Evolutionary conservation across 2,797 vertebrate species (phyloP), one percentile per base, ranked within the genome.

Genomic region (Pelodytes ibericus): DNA sequence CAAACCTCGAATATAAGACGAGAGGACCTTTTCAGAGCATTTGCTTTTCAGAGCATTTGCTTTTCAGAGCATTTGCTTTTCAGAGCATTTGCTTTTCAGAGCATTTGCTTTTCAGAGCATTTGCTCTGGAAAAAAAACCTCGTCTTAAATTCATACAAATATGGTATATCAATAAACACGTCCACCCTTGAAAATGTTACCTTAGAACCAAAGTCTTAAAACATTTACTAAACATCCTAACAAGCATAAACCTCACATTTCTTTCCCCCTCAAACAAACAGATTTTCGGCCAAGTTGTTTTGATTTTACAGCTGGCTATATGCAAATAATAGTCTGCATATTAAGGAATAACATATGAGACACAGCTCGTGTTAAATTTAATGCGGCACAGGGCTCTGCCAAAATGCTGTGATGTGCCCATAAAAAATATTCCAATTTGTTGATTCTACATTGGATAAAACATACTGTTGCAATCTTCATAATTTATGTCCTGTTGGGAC

Each of bases 401-500:
- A 92, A 92, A 91, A 86, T 86, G 84, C 91, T 91, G 81, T 85
- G 90, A 92, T 92, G 91, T 92, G 91, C 88, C 89, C 87, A 90
- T 91, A 89, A 90, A 92, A 91, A 93, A 92, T 91, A 93, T 93
- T 92, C 84, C 91, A 92, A 93, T 93, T 93, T 93, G 91, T 93
- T 92, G 91, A 91, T 93, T 86, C 89, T 89, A 91, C 84, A 89
- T 88, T 91, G 92, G 91, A 87, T 84, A 90, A 92, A 92, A 92
- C 89, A 92, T 92, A 91, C 86, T 92, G 91, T 91, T 92, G 91
- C 90, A 91, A 92, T 92, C 92, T 92, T 92, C 86, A 90, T 93
- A 91, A 91, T 94, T 94, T 91, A 91, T 90, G 88, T 94, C 94
- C 95, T 96, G 95, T 96, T 96, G 95, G 90, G 91, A 90, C 91